Base-by-base conservation (phyloP, 37 sponge, comb jelly and placozoan species). In the Aplysina aerophoba region DNA sequence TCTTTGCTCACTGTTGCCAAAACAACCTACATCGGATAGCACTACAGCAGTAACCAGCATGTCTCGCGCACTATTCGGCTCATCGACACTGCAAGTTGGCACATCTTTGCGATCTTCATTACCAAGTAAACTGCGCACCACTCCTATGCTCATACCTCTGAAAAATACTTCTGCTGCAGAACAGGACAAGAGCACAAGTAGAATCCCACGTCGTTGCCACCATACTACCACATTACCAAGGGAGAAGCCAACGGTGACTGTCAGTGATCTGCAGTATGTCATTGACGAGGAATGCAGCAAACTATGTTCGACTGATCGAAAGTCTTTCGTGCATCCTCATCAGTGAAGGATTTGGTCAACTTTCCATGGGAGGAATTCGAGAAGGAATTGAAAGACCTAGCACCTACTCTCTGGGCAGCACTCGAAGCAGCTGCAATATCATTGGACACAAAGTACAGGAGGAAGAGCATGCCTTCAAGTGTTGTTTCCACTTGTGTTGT, bases 361-460 rank as follows among this genome's bases (percentile, higher is more conserved):
- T 57, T 57, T 17, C 59, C 15, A 57, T 57, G 59, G 59, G 59
- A 57, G 59, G 17, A 20, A 17, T 57, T 57, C 17, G 59, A 57
- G 17, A 17, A 57, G 59, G 59, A 57, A 57, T 20, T 57, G 59
- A 17, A 57, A 17, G 17, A 57, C 17, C 17, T 57, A 20, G 59
- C 59, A 57, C 59, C 59, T 17, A 57, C 59, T 17, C 59, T 57
- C 59, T 57, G 59, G 59, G 59, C 59, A 57, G 59, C 59, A 57
- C 59, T 57, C 59, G 17, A 57, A 57, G 59, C 59, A 57, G 59
- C 59, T 57, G 59, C 59, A 57, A 57, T 17, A 17, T 57, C 59
- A 57, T 20, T 57, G 59, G 17, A 17, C 59, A 57, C 59, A 57
- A 57, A 57, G 59, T 57, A 57, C 59, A 57, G 17, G 17, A 57